A percentile compares a stretch with the other conserved stretches of the same genome.
These are phyloP conservation scores for Drosophila anomelani DNA, from an alignment of 2,888 invertebrate species.

Conservation along the genomic window DNA sequence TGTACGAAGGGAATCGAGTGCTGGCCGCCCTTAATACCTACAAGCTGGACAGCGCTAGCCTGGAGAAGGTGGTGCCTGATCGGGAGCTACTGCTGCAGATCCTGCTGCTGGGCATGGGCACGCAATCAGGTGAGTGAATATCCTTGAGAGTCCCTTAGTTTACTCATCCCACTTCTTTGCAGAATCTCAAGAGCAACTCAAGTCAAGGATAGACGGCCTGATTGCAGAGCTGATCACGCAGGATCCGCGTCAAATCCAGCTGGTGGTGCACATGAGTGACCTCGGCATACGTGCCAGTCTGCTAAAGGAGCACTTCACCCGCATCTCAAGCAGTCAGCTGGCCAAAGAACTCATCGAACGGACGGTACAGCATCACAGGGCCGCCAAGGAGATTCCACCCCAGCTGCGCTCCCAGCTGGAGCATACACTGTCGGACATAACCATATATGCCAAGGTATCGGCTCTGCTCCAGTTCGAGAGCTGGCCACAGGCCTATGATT, in stretches of 20 bases:
- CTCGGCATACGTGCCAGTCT: constrained; percentile 73
- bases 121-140: constrained; percentile 60
- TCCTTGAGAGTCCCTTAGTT: not conserved
- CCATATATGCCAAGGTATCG: constrained; percentile 88
- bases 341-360: constrained; percentile 83
- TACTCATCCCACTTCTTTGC: not conserved
- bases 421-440: constrained; percentile 87
- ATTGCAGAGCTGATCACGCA: constrained; percentile 69
- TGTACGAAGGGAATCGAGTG: constrained; percentile 67
- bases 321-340: constrained; percentile 80
- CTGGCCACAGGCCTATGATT: constrained; percentile 87
- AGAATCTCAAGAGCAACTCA: constrained; percentile 43
- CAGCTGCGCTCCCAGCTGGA: constrained; percentile 84
- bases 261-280: constrained; percentile 74
- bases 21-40: constrained; percentile 75
- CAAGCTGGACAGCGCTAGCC: constrained; percentile 60
- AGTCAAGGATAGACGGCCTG: constrained; percentile 66
- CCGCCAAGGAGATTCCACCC: constrained; percentile 80
- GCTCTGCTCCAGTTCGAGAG: constrained; percentile 86
- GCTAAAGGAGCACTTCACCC: constrained; percentile 80
- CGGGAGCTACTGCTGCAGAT: constrained; percentile 62
- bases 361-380: constrained; percentile 85
- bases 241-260: constrained; percentile 73
- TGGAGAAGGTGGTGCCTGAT: constrained; percentile 55
- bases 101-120: constrained; percentile 61